phyloP scores from a whole-genome alignment of 2,113 vertebrate genomes.

The Lampris incognitus region DNA sequence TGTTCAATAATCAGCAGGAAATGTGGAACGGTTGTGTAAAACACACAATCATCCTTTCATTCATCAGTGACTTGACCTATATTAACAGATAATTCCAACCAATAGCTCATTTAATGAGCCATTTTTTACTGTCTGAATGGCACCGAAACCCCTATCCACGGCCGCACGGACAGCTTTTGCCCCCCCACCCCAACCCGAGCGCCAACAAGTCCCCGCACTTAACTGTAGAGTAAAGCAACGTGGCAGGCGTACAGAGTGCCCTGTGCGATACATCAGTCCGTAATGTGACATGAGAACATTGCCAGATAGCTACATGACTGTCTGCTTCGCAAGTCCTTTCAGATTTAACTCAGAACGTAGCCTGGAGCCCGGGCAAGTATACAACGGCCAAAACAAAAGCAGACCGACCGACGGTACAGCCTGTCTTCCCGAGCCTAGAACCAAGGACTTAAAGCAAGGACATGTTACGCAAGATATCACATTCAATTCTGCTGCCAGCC shows the following conservation, averaged over 20 bases:
- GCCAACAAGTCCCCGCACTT: constrained; percentile 31
- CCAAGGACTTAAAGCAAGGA: constrained; percentile 70
- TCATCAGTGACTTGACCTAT: constrained; percentile 62
- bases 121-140: constrained; percentile 53
- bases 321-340: constrained; percentile 66
- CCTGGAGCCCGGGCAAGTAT: constrained; percentile 53
- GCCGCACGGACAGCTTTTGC: constrained; percentile 16
- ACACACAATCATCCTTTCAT: constrained; percentile 69
- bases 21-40: constrained; percentile 57
- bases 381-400: constrained; percentile 52
- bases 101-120: constrained; percentile 57
- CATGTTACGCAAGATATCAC: constrained; percentile 74
- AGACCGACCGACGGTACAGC: constrained; percentile 53
- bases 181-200: constrained; percentile 26
- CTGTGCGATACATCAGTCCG: constrained; percentile 48
- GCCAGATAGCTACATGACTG: constrained; percentile 61
- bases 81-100: constrained; percentile 40
- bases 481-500: constrained; percentile 67
- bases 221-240: constrained; percentile 28
- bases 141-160: constrained; percentile 31
- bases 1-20: constrained; percentile 54
- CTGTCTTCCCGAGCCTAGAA: constrained; percentile 64
- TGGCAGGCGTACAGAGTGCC: constrained; percentile 45
- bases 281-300: constrained; percentile 58
- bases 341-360: constrained; percentile 64